These are phyloP conservation scores for Dendrocincla tyrannina DNA, from an alignment of 2,797 vertebrate genomes.

Conservation along the genomic window DNA sequence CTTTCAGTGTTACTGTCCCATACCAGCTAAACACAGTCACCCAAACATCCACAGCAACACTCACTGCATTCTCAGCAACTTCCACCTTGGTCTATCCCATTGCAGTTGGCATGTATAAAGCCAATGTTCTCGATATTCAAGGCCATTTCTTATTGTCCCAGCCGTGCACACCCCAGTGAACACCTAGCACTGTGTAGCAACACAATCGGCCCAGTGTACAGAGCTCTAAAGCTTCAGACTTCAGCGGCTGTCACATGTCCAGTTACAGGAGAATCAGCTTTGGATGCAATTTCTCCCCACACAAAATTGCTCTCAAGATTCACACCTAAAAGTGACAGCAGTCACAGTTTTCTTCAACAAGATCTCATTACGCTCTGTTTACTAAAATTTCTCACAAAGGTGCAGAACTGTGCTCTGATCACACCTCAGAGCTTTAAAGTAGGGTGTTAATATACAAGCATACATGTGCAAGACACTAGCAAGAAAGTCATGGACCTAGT, in stretches of 20 bases:
- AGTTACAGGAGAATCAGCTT: background rate
- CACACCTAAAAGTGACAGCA: background rate
- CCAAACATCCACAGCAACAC: background rate
- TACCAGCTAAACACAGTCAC: background rate
- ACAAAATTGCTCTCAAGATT: background rate
- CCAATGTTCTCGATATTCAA: background rate
- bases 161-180: background rate
- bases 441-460: background rate
- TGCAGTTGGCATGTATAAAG: background rate
- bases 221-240: background rate
- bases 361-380: background rate
- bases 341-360: background rate
- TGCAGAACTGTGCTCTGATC: background rate
- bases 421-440: background rate
- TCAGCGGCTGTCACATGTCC: background rate
- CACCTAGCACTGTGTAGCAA: background rate
- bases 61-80: background rate
- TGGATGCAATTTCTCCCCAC: background rate
- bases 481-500: background rate
- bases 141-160: background rate
- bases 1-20: background rate
- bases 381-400: background rate
- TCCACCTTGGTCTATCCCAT: background rate
- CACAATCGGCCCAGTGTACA: background rate
- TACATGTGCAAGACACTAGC: background rate